Base-by-base conservation (phyloP, 2,888 invertebrate species). In the Ophraella communa region DNA sequence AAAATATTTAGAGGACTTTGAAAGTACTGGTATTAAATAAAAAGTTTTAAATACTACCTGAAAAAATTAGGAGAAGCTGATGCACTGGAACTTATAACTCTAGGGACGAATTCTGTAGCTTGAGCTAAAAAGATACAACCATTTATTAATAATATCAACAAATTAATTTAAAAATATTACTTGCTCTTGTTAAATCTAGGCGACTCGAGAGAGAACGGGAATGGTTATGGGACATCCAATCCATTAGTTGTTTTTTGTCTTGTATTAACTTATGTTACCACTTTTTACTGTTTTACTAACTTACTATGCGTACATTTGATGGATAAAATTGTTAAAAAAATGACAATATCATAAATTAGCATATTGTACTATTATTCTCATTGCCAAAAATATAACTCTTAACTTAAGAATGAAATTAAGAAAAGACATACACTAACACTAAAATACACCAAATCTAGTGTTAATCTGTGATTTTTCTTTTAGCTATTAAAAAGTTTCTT, bases 41-140 rank as follows among this genome's bases (percentile, higher is more conserved):
- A n/a, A n/a, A n/a, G n/a, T n/a, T n/a, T n/a, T n/a, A n/a, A n/a
- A n/a, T n/a, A n/a, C 71, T 79, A 51, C 49, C 49, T 81, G 70
- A 82, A 79, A 70, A 83, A 80, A 72, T 80, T 82, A 35, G 83
- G 81, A 47, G 82, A 82, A 11, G 72, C 73, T 59, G 77, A 70
- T 45, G 73, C 59, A 60, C 67, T 74, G 18, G 73, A 71, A 69
- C 53, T 71, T 39, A 72, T 68, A 42, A 73, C 69, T 59, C 75
- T 71, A 42, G 75, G 75, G 33, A 75, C 71, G 53, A 75, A 75
- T 69, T 75, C 75, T 23, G 65, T 74, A 47, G 71, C 72, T 64
- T 72, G 73, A 64, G 69, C 75, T 75, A 60, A 67, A 73, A 72
- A 61, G 65, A 39, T 58, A 42, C 45, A 55, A 8, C 53, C 52